These are phyloP conservation scores for Mesembrinibis cayennensis DNA, from an alignment of 2,113 vertebrate genomes.

Conservation along the genomic window DNA sequence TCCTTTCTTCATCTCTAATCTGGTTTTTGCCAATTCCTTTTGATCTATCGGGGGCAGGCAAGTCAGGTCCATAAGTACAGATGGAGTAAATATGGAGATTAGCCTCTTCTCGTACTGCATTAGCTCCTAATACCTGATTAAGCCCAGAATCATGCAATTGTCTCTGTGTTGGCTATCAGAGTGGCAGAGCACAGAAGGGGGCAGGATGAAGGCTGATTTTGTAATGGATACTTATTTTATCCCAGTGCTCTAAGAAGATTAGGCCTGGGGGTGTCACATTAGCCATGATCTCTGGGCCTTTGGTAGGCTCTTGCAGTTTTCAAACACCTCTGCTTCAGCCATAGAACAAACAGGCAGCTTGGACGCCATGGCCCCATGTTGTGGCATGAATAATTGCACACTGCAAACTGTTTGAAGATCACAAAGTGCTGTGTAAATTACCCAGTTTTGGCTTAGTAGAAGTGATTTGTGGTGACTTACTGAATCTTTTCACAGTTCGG, in stretches of 20 bases:
- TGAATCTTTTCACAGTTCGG: slow-evolving; percentile 77
- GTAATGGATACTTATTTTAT: slow-evolving; percentile 99
- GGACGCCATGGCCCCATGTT: slow-evolving; percentile 79
- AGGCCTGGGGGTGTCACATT: slow-evolving; percentile 97
- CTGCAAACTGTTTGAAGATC: slow-evolving; percentile 81
- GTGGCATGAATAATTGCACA: slow-evolving; percentile 83
- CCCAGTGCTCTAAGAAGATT: slow-evolving; percentile 98
- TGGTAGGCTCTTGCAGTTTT: slow-evolving; percentile 86
- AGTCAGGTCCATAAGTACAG: slow-evolving; percentile 88
- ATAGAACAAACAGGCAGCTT: slow-evolving; percentile 84
- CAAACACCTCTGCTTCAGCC: slow-evolving; percentile 82
- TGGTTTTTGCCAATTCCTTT: slow-evolving; percentile 92
- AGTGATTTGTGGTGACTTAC: slow-evolving; percentile 79
- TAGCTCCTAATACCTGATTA: slow-evolving; percentile 98
- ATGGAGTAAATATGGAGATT: slow-evolving; percentile 98
- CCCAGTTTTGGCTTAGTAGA: slow-evolving; percentile 75
- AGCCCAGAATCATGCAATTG: slow-evolving; percentile 90
- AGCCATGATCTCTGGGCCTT: slow-evolving; percentile 91
- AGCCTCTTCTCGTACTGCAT: slow-evolving; percentile 90
- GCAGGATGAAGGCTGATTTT: slow-evolving; percentile 93
- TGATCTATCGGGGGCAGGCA: slow-evolving; percentile 87
- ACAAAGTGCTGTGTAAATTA: slow-evolving; percentile 81
- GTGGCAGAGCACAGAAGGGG: slow-evolving; percentile 83
- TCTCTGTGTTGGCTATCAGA: slow-evolving; percentile 89
- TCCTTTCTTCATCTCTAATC: slow-evolving; percentile 85